Conservation (phyloP, 2,888 invertebrate genomes). For the Eupithecia tripunctaria region DNA sequence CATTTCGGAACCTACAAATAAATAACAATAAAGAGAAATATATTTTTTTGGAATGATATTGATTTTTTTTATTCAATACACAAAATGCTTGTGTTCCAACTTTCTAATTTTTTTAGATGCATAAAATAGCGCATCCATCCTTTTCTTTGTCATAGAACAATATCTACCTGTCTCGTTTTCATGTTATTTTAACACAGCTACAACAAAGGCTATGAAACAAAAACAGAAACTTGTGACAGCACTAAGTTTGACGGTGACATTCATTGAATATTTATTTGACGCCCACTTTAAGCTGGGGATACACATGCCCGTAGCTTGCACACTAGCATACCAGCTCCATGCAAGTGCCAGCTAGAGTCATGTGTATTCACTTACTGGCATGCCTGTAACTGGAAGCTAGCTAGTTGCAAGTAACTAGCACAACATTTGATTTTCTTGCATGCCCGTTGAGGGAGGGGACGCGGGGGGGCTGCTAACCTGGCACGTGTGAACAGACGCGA, state of each 20-base stretch:
- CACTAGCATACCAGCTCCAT: too few relatives aligned
- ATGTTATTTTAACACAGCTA: not conserved
- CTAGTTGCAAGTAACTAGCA: too few relatives aligned
- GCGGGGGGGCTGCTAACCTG: too few relatives aligned
- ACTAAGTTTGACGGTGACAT: not conserved
- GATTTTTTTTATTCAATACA: not conserved
- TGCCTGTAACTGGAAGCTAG: too few relatives aligned
- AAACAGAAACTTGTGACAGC: not conserved
- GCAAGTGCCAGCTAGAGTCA: too few relatives aligned
- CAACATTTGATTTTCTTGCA: too few relatives aligned
- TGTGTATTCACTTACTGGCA: too few relatives aligned
- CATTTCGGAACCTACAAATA: conserved; percentile 50
- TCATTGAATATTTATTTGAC: not conserved
- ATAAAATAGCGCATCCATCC: not conserved
- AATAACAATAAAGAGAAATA: not conserved
- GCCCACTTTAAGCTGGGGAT: too few relatives aligned
- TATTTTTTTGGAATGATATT: not conserved
- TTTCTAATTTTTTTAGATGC: not conserved
- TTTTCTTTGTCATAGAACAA: not conserved
- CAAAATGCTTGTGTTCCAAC: not conserved
- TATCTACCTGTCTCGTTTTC: not conserved
- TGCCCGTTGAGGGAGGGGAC: too few relatives aligned
- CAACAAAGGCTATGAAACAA: not conserved
- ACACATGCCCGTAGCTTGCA: too few relatives aligned
- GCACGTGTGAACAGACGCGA: too few relatives aligned